A percentile compares a stretch with the other conserved stretches of the same genome.
Evolutionary conservation across 2,113 vertebrate genomes (phyloP).

Genomic region (Calidris pygmaea): DNA sequence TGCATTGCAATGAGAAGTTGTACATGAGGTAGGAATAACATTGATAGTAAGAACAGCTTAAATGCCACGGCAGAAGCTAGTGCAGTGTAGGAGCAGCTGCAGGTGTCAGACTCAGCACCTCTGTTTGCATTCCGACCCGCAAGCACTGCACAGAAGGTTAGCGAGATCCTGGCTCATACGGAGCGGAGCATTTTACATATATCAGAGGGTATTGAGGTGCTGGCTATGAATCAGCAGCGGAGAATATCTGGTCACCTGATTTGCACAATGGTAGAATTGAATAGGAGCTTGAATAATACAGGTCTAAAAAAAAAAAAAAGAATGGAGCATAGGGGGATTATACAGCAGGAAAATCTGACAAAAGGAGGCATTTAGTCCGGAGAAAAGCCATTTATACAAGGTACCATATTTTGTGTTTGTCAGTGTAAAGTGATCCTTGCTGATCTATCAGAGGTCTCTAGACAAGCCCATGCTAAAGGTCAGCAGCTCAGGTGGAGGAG

Average conservation of each 20-base stretch:
- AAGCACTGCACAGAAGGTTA: not conserved
- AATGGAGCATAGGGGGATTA: not conserved
- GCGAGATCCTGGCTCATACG: not conserved
- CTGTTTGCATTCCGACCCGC: not conserved
- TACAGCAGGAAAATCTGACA: not conserved
- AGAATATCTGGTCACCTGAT: not conserved
- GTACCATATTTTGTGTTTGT: not conserved
- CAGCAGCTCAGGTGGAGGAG: not conserved
- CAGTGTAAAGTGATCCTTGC: not conserved
- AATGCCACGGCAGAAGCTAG: not conserved
- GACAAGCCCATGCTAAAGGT: not conserved
- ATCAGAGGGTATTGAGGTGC: not conserved
- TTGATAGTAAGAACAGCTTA: not conserved
- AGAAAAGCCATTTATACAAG: not conserved
- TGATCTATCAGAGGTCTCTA: not conserved
- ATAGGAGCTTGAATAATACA: not conserved
- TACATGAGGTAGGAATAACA: not conserved
- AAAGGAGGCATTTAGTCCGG: not conserved
- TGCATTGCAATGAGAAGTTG: not conserved
- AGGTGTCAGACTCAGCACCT: not conserved
- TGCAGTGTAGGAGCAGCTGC: not conserved
- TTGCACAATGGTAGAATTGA: not conserved
- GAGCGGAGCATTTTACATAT: not conserved
- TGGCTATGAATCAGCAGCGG: not conserved
- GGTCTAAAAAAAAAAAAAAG: not conserved